phyloP scores from a whole-genome alignment of 2,113 vertebrate genomes.

The Anolis carolinensis region DNA sequence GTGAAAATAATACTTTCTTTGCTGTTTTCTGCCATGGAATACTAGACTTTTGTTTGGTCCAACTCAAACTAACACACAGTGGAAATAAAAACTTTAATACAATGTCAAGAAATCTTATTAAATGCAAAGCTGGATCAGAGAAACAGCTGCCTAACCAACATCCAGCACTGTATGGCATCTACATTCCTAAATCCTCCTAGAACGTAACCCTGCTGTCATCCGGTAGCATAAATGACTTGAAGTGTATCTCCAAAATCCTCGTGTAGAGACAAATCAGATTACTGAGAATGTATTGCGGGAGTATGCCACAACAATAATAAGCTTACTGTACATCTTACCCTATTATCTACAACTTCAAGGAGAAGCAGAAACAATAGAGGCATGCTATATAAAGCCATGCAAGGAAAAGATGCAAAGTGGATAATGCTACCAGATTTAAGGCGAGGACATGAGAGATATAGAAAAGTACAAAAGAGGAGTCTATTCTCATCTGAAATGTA shows the following conservation, averaged over 20 bases:
- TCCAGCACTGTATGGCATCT: conserved; percentile 25
- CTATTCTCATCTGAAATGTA: background rate
- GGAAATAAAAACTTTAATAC: conserved; percentile 30
- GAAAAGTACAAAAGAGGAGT: background rate
- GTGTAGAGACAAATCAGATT: conserved; percentile 51
- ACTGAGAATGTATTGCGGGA: conserved; percentile 10
- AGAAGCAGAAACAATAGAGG: conserved; percentile 29
- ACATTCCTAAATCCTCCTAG: conserved; percentile 40
- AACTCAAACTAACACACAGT: conserved; percentile 9
- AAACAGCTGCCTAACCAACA: background rate
- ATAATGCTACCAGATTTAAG: background rate
- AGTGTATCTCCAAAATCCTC: conserved; percentile 42
- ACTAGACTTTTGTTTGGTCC: background rate
- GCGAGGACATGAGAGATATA: background rate
- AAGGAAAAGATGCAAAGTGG: conserved; percentile 41
- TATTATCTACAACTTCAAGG: conserved; percentile 33
- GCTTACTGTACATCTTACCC: conserved; percentile 7
- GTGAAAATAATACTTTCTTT: conserved; percentile 2
- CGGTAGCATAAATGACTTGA: conserved; percentile 53
- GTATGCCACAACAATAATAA: background rate
- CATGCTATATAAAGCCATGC: conserved; percentile 25
- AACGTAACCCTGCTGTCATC: conserved; percentile 11
- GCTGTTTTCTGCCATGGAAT: conserved; percentile 25
- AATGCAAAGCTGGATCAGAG: conserved; percentile 28
- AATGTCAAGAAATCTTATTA: conserved; percentile 28